Conservation (phyloP, 2,888 invertebrate species). For the Crematogaster levior region DNA sequence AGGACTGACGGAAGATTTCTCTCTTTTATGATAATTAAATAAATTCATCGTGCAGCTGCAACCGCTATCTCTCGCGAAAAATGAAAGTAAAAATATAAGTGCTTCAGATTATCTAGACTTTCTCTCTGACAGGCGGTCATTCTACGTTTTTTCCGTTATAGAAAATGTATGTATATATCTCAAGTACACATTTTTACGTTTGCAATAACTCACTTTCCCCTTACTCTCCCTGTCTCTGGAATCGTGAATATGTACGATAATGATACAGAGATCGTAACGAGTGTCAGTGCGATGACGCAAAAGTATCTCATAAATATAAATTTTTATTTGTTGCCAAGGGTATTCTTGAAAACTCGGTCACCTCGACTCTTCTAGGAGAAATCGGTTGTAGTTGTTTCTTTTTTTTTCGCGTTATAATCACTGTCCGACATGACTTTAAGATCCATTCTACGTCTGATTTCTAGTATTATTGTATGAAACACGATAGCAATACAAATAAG, state of each 20-base stretch:
- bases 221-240: background rate
- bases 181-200: background rate
- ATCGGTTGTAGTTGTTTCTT: constrained; percentile 6
- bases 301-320: constrained; percentile 59
- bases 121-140: background rate
- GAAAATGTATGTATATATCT: background rate
- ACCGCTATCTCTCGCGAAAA: background rate
- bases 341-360: constrained; percentile 51
- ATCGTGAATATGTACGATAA: background rate
- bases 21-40: background rate
- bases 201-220: background rate
- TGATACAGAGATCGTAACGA: constrained; percentile 52
- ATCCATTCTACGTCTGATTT: background rate
- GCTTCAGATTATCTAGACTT: background rate
- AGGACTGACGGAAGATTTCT: background rate
- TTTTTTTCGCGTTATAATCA: background rate
- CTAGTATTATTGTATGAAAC: background rate
- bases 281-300: constrained; percentile 6
- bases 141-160: background rate
- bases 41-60: background rate
- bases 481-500: background rate
- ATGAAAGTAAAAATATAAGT: background rate
- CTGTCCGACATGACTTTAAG: constrained; percentile 14
- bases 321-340: constrained; percentile 23
- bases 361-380: background rate